Evolutionary conservation across 2,888 invertebrate species (phyloP).

Genomic region (Folsomia candida): DNA sequence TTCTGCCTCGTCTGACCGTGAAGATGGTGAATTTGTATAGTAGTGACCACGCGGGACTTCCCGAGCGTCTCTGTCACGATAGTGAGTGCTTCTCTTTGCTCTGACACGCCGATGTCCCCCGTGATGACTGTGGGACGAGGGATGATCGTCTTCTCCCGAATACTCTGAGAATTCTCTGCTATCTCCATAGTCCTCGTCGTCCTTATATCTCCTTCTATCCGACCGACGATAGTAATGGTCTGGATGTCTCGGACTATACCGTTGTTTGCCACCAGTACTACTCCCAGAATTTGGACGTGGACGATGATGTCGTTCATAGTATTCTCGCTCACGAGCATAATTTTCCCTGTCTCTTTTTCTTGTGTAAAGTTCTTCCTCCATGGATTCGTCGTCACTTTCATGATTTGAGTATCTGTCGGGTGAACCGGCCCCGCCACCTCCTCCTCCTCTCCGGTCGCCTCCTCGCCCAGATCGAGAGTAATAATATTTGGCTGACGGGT

Average conservation of each 20-base stretch:
- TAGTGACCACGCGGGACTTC: constrained; percentile 30
- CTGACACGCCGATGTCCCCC: constrained; percentile 31
- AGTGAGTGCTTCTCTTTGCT: constrained; percentile 29
- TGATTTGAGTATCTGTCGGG: constrained; percentile 45
- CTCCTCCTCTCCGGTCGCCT: constrained; percentile 13
- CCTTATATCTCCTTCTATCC: constrained; percentile 34
- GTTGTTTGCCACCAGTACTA: constrained; percentile 57
- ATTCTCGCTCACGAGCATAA: constrained; percentile 54
- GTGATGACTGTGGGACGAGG: constrained; percentile 7
- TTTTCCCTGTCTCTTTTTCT: constrained; percentile 55
- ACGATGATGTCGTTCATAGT: constrained; percentile 55
- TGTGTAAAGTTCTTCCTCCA: constrained; percentile 53
- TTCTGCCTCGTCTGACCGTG: constrained; percentile 42
- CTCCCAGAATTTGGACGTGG: constrained; percentile 55
- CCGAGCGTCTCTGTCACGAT: constrained; percentile 25
- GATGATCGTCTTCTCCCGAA: constrained; percentile 44
- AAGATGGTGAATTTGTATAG: constrained; percentile 47
- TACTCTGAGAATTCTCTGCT: constrained; percentile 43
- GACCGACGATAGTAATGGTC: constrained; percentile 34
- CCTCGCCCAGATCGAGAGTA: constrained; percentile 14
- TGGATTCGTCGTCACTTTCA: constrained; percentile 47
- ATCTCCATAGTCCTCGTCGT: constrained; percentile 28
- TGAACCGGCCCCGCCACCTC: not conserved
- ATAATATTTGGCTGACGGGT: constrained; percentile 32
- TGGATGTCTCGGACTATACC: constrained; percentile 33